Conservation (phyloP, 2,113 vertebrate species). For the Myotis lucifugus region DNA sequence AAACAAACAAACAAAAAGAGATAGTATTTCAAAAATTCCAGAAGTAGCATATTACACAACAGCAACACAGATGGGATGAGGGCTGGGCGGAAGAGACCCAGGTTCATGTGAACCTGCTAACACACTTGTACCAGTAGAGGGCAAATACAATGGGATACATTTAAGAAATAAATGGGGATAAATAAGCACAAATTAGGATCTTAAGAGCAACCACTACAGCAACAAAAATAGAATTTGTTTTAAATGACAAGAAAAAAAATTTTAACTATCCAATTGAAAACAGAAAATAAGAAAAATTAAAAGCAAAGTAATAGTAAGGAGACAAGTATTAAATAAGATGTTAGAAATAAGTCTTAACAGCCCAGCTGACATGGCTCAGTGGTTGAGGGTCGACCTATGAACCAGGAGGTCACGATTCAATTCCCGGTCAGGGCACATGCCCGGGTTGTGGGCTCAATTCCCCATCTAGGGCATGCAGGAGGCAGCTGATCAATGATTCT, state of each 20-base stretch:
- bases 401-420: no score
- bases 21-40: neutral
- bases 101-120: neutral
- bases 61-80: neutral
- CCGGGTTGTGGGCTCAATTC: no score
- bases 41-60: neutral
- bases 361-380: no score
- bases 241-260: slow-evolving; percentile 1
- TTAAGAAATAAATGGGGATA: neutral
- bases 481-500: no score
- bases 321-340: slow-evolving; percentile 15
- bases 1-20: neutral
- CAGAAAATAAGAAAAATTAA: neutral
- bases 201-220: neutral
- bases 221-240: slow-evolving; percentile 42
- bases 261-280: neutral
- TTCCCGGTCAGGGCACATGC: no score
- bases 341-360: neutral
- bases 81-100: neutral
- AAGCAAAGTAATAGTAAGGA: neutral
- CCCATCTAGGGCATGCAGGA: no score
- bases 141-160: neutral
- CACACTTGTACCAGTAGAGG: neutral
- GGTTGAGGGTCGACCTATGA: no score
- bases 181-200: neutral